Conservation (phyloP, 2,888 invertebrate genomes). For the Rhogogaster chlorosoma region DNA sequence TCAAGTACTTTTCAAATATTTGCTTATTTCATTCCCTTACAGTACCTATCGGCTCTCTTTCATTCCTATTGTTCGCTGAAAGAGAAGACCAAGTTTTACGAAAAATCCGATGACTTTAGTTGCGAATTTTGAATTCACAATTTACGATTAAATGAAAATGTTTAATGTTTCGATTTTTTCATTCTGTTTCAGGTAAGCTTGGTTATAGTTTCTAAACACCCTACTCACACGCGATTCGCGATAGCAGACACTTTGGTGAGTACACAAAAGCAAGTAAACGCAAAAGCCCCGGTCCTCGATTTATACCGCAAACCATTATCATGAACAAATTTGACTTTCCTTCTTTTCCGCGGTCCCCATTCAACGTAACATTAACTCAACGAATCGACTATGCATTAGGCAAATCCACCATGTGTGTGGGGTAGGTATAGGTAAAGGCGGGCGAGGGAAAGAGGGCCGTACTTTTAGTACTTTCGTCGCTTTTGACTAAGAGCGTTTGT, state of each 20-base stretch:
- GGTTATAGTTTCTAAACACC: conserved; percentile 6
- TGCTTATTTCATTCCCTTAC: background rate
- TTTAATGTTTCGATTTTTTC: conserved; percentile 29
- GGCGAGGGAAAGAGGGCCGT: background rate
- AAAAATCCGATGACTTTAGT: background rate
- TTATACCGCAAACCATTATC: conserved; percentile 68
- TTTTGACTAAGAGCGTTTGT: conserved; percentile 29
- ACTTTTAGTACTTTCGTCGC: conserved; percentile 37
- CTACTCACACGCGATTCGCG: background rate
- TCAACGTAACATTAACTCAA: conserved; percentile 52
- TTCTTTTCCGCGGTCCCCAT: conserved; percentile 48
- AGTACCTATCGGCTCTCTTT: background rate
- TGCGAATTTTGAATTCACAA: background rate
- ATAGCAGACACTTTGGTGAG: conserved; percentile 57
- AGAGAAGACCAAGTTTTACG: background rate
- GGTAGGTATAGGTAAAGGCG: background rate
- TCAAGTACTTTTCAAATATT: background rate
- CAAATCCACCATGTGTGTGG: conserved; percentile 59
- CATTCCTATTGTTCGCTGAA: background rate
- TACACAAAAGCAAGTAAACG: conserved; percentile 58
- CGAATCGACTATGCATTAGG: conserved; percentile 72
- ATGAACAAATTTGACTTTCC: conserved; percentile 74
- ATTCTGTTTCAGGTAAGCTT: conserved; percentile 62
- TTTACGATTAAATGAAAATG: background rate
- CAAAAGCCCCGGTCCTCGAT: conserved; percentile 14